Evolutionary conservation across 2,113 vertebrate species (phyloP).

Genomic region (Fukomys damarensis): DNA sequence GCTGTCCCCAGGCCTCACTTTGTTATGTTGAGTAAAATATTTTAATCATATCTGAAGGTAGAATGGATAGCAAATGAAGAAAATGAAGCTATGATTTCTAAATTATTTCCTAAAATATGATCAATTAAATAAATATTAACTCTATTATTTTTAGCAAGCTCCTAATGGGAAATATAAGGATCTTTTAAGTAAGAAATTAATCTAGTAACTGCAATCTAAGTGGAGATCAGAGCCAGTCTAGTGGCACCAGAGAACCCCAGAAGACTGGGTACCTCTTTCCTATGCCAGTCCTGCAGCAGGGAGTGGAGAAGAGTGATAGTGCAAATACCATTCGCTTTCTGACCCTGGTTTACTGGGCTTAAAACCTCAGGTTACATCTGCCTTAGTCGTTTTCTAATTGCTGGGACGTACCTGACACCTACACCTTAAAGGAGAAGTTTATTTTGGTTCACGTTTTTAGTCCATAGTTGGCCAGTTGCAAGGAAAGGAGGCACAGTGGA

Average conservation of each 20-base stretch:
- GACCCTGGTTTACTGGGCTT: neutral
- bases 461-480: too few species aligned
- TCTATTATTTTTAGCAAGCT: neutral
- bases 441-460: too few species aligned
- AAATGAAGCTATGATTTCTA: neutral
- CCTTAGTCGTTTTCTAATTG: too few species aligned
- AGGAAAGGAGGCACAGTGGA: too few species aligned
- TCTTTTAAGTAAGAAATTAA: constrained; percentile 18
- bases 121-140: neutral
- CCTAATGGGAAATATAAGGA: neutral
- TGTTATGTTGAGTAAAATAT: neutral
- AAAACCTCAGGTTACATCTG: neutral
- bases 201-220: neutral
- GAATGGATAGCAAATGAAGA: neutral
- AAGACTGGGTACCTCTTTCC: neutral
- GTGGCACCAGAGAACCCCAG: neutral
- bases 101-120: neutral
- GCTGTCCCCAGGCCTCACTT: neutral
- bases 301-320: neutral
- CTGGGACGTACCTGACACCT: too few species aligned
- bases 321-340: neutral
- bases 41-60: neutral
- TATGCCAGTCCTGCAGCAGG: neutral
- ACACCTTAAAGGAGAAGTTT: too few species aligned
- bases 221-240: neutral